Evolutionary conservation across 23 tunicate genomes (phyloP).

Genomic region (Corella eumyota): DNA sequence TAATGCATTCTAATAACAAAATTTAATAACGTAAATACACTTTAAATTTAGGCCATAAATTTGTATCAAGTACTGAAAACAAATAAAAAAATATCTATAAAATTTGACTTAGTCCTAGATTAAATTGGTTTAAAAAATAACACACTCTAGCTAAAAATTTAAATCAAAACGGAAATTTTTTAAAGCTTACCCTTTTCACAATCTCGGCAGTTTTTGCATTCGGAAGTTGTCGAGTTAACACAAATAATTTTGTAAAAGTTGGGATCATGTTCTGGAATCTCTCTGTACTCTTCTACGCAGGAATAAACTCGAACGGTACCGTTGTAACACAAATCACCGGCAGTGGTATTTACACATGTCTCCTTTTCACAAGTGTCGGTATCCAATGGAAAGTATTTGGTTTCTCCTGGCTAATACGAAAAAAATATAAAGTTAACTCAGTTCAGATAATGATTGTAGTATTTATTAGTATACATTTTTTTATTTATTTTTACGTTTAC

Average conservation of each 20-base stretch:
- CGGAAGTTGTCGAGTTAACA: conserved; percentile 27
- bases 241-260: conserved; percentile 22
- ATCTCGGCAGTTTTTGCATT: conserved; percentile 49
- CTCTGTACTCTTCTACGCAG: conserved; percentile 32
- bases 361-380: conserved; percentile 41
- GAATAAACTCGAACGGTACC: conserved; percentile 27
- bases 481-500: no score
- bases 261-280: conserved; percentile 28
- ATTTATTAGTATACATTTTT: no score
- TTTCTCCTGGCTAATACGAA: conserved; percentile 62
- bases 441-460: no score
- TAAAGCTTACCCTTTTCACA: conserved; percentile 16
- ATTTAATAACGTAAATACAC: no score
- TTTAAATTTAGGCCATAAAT: no score
- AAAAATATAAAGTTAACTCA: no score
- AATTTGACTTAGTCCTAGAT: no score
- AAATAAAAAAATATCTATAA: no score
- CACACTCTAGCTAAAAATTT: no score
- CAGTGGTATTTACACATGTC: conserved; percentile 34
- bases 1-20: conserved; percentile 20
- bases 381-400: conserved; percentile 35
- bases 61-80: no score
- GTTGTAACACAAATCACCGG: conserved; percentile 42
- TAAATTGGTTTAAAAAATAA: no score
- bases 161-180: no score